Percentiles rank a stretch among this genome's conserved stretches.
phyloP scores from a whole-genome alignment of 2,797 vertebrate genomes.

The Onychomys torridus region DNA sequence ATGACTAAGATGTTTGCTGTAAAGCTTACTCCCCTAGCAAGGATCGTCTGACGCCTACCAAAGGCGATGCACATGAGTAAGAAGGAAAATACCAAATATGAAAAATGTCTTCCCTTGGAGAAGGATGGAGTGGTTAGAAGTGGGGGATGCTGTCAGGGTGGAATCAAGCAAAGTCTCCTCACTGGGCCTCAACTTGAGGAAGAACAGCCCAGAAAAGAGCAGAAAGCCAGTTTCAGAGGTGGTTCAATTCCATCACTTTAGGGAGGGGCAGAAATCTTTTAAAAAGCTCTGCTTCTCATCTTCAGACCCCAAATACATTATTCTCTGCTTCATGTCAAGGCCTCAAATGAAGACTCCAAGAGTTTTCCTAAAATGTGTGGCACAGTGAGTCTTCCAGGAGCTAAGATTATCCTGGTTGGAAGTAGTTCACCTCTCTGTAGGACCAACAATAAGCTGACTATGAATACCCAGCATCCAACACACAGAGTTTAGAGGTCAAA shows the following conservation, averaged over 20 bases:
- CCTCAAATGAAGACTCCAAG: background rate
- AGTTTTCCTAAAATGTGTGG: slow-evolving; percentile 5
- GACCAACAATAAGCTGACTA: background rate
- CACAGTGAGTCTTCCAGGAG: background rate
- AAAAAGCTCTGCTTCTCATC: background rate
- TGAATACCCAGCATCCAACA: background rate
- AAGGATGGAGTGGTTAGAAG: background rate
- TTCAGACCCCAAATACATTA: background rate
- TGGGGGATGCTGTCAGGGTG: background rate
- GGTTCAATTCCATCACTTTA: background rate
- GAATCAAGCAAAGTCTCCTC: background rate
- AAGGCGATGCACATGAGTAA: background rate
- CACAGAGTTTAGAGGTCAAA: background rate
- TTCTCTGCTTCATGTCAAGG: background rate
- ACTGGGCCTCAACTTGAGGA: background rate
- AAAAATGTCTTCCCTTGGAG: background rate
- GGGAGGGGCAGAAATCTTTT: background rate
- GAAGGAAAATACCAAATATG: background rate
- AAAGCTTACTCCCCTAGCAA: background rate
- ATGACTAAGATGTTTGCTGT: background rate
- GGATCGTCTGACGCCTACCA: background rate
- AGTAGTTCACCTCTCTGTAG: background rate
- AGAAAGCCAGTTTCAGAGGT: background rate
- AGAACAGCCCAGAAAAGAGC: background rate
- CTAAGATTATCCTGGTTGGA: background rate